These are phyloP conservation scores for Styela clava DNA, from an alignment of 23 tunicate species.

Conservation along the genomic window DNA sequence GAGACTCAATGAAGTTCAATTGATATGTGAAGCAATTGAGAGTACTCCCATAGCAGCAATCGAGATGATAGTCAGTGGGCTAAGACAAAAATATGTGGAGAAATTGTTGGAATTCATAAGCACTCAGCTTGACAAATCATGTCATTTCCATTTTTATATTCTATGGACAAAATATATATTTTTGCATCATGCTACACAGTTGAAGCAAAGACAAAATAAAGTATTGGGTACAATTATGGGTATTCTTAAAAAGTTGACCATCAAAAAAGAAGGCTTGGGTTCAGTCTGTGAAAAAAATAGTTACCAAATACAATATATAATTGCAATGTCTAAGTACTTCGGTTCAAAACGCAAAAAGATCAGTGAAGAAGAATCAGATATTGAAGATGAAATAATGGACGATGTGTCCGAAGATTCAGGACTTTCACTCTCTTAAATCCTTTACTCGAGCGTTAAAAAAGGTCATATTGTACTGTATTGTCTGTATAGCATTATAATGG, in stretches of 20 bases:
- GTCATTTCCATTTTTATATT: slow-evolving; percentile 66
- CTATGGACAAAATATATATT: slow-evolving; percentile 67
- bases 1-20: slow-evolving; percentile 45
- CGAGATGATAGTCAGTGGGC: slow-evolving; percentile 37
- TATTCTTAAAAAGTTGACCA: slow-evolving; percentile 52
- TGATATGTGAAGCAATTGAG: slow-evolving; percentile 57
- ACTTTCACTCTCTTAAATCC: neutral
- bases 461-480: neutral
- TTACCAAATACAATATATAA: slow-evolving; percentile 55
- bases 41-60: slow-evolving; percentile 42
- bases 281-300: slow-evolving; percentile 59
- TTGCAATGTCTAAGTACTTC: slow-evolving; percentile 31
- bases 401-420: neutral
- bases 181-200: slow-evolving; percentile 42
- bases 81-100: slow-evolving; percentile 50
- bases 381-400: neutral
- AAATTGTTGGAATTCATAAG: slow-evolving; percentile 46
- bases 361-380: neutral
- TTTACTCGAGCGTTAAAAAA: neutral
- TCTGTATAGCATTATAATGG: neutral
- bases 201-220: slow-evolving; percentile 39
- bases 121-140: slow-evolving; percentile 38
- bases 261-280: slow-evolving; percentile 43
- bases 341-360: neutral
- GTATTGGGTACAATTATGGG: slow-evolving; percentile 46